phyloP scores from a whole-genome alignment of 2,888 invertebrate genomes.

The Sarcophaga caerulescens region DNA sequence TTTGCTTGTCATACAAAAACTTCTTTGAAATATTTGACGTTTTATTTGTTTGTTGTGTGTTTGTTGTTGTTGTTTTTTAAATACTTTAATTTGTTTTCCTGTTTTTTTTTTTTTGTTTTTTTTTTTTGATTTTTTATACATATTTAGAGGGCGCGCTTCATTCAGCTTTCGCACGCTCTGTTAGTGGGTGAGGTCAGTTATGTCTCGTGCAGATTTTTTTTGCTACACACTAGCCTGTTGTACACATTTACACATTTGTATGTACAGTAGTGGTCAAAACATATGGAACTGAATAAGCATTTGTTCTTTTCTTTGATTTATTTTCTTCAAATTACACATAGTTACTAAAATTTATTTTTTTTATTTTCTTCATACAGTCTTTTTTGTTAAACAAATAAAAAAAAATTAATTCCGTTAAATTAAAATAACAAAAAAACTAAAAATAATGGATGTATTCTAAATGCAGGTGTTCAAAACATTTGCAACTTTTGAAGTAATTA shows the following conservation, averaged over 20 bases:
- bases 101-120: slow-evolving; percentile 6
- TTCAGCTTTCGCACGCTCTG: slow-evolving; percentile 67
- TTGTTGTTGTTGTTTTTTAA: not conserved
- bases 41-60: slow-evolving; percentile 20
- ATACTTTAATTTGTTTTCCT: not conserved
- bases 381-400: too few species aligned
- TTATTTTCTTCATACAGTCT: too few species aligned
- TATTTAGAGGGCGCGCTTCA: slow-evolving; percentile 38
- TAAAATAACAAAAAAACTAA: too few species aligned
- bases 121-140: not conserved
- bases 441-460: too few species aligned
- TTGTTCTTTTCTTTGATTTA: too few species aligned
- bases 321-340: too few species aligned
- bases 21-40: slow-evolving; percentile 47
- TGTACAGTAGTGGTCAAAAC: too few species aligned
- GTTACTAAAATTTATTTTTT: too few species aligned
- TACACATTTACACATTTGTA: not conserved
- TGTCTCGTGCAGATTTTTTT: slow-evolving; percentile 56
- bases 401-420: too few species aligned
- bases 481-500: too few species aligned
- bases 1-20: slow-evolving; percentile 46
- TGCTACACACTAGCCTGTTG: not conserved
- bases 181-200: slow-evolving; percentile 79
- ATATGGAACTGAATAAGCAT: too few species aligned
- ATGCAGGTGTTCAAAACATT: too few species aligned